Percentiles rank a stretch among this genome's conserved stretches.
Evolutionary conservation across 2,888 invertebrate species (phyloP).

Genomic region (Drosophila pegasa): DNA sequence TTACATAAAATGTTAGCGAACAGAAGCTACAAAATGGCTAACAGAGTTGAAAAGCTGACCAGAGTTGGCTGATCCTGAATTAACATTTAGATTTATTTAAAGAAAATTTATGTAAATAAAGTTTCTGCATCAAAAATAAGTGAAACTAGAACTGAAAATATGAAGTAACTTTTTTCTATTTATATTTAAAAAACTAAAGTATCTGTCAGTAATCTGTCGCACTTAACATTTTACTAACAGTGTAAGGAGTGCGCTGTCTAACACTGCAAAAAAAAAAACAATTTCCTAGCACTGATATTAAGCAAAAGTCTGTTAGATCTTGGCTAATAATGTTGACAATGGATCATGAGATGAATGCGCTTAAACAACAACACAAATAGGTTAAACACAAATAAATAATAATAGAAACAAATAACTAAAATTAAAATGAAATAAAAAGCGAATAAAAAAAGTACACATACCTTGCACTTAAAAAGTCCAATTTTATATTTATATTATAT

Average conservation of each 20-base stretch:
- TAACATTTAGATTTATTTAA: no score
- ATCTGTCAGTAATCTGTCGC: no score
- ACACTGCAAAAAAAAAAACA: neutral
- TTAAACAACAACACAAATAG: neutral
- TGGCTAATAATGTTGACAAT: neutral
- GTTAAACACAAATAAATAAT: constrained; percentile 8
- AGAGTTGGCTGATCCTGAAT: no score
- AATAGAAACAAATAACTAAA: constrained; percentile 14
- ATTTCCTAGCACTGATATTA: neutral
- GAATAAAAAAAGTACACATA: constrained; percentile 71
- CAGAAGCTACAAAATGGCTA: neutral
- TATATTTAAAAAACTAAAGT: neutral
- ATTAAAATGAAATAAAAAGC: constrained; percentile 44
- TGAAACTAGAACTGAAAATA: no score
- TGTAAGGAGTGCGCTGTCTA: neutral
- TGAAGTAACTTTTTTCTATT: neutral
- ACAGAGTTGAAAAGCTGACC: neutral
- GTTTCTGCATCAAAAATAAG: neutral
- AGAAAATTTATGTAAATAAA: no score
- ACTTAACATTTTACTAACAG: no score
- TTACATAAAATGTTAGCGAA: neutral
- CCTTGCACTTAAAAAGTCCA: constrained; percentile 76
- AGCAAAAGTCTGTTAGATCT: neutral
- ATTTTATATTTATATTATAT: constrained; percentile 40
- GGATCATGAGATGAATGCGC: constrained; percentile 3